phyloP scores from a whole-genome alignment of 2,113 vertebrate species.

The Neotoma lepida region DNA sequence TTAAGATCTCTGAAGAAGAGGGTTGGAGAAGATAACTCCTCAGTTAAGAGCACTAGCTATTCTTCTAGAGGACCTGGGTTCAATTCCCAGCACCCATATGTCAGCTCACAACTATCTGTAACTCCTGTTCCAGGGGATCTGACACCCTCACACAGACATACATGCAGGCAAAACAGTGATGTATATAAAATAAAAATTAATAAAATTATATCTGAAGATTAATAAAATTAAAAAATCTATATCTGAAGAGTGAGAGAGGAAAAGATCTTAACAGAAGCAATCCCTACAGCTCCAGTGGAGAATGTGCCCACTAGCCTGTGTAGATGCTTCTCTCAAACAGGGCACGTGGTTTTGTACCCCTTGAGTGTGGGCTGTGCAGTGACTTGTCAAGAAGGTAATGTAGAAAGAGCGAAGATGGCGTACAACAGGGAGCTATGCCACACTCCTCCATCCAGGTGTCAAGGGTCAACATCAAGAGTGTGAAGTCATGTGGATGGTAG shows the following conservation, averaged over 20 bases:
- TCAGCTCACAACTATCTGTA: neutral
- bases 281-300: neutral
- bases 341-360: neutral
- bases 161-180: neutral
- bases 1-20: neutral
- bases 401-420: neutral
- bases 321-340: neutral
- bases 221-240: neutral
- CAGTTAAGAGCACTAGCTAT: neutral
- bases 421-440: neutral
- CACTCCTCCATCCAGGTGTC: neutral
- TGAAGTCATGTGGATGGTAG: neutral
- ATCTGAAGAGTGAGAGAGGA: neutral
- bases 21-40: neutral
- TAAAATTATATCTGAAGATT: neutral
- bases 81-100: neutral
- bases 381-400: neutral
- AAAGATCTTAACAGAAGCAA: neutral
- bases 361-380: neutral
- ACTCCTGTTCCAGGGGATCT: neutral
- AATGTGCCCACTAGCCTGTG: neutral
- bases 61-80: neutral
- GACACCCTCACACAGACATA: neutral
- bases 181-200: neutral
- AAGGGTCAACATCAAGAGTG: neutral